Evolutionary conservation across 2,113 vertebrate genomes (phyloP), one percentile per base, ranked within the genome.

Genomic region (Nothobranchius kuhntae): DNA sequence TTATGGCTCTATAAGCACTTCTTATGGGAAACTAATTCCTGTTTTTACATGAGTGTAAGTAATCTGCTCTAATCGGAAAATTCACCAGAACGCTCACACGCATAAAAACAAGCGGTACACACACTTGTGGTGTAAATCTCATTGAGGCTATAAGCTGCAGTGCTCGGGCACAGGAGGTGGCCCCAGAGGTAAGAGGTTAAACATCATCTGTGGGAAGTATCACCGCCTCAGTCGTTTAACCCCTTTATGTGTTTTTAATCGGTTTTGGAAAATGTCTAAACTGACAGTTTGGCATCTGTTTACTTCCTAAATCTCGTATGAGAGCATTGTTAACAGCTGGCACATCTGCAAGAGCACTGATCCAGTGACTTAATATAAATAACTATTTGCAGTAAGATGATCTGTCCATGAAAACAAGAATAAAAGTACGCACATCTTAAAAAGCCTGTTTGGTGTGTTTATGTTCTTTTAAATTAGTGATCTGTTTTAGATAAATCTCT

Each of bases 11-110:
- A 78, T 88, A 87, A 91, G 89, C 85, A 89, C 68, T 85, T 88
- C 86, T 89, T 87, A 87, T 86, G 82, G 73, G 72, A 73, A 80
- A 79, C 83, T 91, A 91, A 91, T 89, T 87, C 87, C 88, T 88
- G 75, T 89, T 89, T 89, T 81, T 82, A 74, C 66, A 75, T 17
- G 81, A 69, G 85, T 89, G 85, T 89, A 90, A 89, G 85, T 91
- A 90, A 92, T 90, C 87, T 91, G 82, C 76, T 87, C 74, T 89
- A 91, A 90, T 87, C 85, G 68, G 62, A 61, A 73, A 51, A 73
- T 65, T 88, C 78, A 71, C 76, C 80, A 85, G 86, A 82, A 88
- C 67, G 80, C 78, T 71, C 65, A 52, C 68, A 69, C 63, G 68
- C 63, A 71, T 68, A 80, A 9, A 45, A 73, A 75, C 82, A 62